A percentile compares a stretch with the other conserved stretches of the same genome.
phyloP scores from a whole-genome alignment of 2,888 invertebrate genomes.

The Branchellion lobata region DNA sequence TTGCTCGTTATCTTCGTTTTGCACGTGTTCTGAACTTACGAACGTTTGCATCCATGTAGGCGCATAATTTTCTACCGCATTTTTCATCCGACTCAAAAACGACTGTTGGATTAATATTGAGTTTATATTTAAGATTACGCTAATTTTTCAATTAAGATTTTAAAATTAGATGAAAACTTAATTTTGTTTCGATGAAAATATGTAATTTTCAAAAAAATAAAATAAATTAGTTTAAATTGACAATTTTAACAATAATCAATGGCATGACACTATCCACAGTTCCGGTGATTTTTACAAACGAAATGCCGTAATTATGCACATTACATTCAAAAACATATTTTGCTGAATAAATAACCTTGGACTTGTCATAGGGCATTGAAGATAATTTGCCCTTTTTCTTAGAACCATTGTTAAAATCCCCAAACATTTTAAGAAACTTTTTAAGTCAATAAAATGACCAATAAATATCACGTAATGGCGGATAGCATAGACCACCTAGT shows the following conservation, averaged over 20 bases:
- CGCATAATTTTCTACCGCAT: not conserved
- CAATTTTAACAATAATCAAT: no score
- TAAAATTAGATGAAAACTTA: no score
- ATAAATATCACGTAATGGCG: slow-evolving; percentile 2
- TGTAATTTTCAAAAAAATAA: no score
- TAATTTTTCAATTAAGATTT: no score
- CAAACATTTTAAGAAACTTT: not conserved
- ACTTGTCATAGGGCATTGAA: not conserved
- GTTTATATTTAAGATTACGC: no score
- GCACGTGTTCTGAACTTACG: not conserved
- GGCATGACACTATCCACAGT: no score
- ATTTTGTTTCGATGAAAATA: no score
- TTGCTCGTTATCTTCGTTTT: not conserved
- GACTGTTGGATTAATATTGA: not conserved
- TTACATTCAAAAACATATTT: no score
- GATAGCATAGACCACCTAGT: not conserved
- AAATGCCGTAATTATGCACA: no score
- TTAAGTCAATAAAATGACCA: not conserved
- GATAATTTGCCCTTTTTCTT: not conserved
- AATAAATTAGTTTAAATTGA: no score
- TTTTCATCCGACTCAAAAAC: slow-evolving; percentile 10
- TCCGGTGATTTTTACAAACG: no score
- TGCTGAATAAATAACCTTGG: not conserved
- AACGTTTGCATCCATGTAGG: slow-evolving; percentile 13
- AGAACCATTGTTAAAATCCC: not conserved